Evolutionary conservation across 2,113 vertebrate species (phyloP).

Genomic region (Otocyon megalotis): DNA sequence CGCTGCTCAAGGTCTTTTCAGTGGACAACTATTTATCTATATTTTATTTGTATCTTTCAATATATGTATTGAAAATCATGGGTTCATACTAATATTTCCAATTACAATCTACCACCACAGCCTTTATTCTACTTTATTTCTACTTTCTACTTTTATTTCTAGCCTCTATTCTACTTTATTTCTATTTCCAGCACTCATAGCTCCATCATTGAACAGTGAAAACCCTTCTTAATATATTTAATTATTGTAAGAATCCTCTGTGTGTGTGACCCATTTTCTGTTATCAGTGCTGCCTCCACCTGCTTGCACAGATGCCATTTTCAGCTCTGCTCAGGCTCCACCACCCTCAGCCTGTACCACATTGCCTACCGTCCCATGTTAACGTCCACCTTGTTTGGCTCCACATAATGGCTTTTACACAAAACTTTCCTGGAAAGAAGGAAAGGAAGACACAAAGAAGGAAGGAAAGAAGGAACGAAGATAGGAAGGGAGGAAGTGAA

Average conservation of each 20-base stretch:
- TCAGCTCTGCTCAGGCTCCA: neutral
- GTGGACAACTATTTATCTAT: neutral
- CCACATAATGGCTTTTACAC: neutral
- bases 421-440: neutral
- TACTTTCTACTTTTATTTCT: neutral
- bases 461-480: neutral
- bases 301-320: no score
- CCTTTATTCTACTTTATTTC: neutral
- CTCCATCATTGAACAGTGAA: neutral
- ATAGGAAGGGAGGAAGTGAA: neutral
- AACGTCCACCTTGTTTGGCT: neutral
- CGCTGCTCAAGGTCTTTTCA: neutral
- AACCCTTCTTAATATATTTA: neutral
- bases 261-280: fast-evolving
- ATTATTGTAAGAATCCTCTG: neutral
- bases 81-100: neutral
- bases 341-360: fast-evolving
- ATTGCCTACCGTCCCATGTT: fast-evolving
- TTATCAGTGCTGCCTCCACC: fast-evolving
- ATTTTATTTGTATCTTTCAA: neutral
- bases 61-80: neutral
- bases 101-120: neutral
- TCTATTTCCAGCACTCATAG: neutral
- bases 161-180: neutral
- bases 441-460: neutral